phyloP scores from a whole-genome alignment of 2,797 vertebrate species.

The Myripristis murdjan region DNA sequence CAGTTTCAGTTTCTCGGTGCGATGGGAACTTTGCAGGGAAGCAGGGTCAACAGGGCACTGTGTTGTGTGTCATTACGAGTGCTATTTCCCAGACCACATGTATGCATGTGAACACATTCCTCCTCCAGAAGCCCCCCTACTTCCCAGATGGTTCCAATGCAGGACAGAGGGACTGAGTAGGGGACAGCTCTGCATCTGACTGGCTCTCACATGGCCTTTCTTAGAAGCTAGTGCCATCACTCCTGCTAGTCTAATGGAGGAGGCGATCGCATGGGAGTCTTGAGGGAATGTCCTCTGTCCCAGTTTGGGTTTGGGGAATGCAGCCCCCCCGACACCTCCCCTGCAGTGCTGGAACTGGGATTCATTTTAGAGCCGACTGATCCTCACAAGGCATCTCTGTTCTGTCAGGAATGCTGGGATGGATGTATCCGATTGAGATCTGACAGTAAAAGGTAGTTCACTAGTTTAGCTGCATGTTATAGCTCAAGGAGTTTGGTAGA shows the following conservation, averaged over 20 bases:
- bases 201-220: slow-evolving; percentile 42
- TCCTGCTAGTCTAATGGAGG: slow-evolving; percentile 42
- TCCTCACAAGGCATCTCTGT: slow-evolving; percentile 62
- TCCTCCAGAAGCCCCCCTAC: slow-evolving; percentile 56
- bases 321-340: slow-evolving; percentile 56
- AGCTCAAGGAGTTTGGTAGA: slow-evolving; percentile 8
- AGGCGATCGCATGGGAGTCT: slow-evolving; percentile 43
- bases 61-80: slow-evolving; percentile 62
- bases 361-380: slow-evolving; percentile 69
- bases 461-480: slow-evolving; percentile 48
- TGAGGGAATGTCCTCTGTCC: slow-evolving; percentile 61
- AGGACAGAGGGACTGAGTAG: slow-evolving; percentile 53
- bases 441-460: slow-evolving; percentile 31
- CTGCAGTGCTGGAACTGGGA: slow-evolving; percentile 63
- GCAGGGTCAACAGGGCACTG: slow-evolving; percentile 46
- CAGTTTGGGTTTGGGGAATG: slow-evolving; percentile 54
- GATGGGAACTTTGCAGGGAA: slow-evolving; percentile 54
- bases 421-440: slow-evolving; percentile 49
- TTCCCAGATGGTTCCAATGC: slow-evolving; percentile 83
- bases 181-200: slow-evolving; percentile 40
- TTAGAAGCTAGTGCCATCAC: slow-evolving; percentile 61
- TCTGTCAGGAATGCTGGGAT: slow-evolving; percentile 39
- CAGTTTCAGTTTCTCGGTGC: slow-evolving; percentile 30
- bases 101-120: slow-evolving; percentile 56
- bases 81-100: slow-evolving; percentile 70